Evolutionary conservation across 1,140 invertebrate genomes (phyloP), one percentile per base, ranked within the genome.

Genomic region (Aphidius gifuensis): DNA sequence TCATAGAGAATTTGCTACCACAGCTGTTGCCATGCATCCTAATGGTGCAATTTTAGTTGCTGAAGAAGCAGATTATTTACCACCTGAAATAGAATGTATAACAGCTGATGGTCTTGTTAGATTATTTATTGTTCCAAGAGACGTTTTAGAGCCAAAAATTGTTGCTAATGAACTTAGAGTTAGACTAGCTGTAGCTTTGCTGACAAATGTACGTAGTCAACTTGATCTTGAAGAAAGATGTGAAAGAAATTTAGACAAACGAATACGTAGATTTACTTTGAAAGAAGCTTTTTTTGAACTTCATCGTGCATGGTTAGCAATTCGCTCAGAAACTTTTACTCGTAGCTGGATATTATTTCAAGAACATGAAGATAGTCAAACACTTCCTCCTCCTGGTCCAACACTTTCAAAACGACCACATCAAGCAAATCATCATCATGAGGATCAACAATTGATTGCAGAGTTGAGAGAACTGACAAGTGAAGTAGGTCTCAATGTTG

Each of bases 221-320:
- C 48, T 62, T 23, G 55, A 60, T 51, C 54, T 60, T 23, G 47
- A 58, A n/a, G 49, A 55, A 3, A 57, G 39, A 11, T n/a, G 21
- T 66, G 65, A 38, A 68, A 57, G 64, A 43, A 57, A 67, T 32
- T 62, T 82, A 4, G 66, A 71, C 5, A 63, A 65, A 8, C 79
- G 74, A 45, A 59, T 84, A 8, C 69, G 61, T 8, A 69, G 66
- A 16, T 83, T 82, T 61, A 80, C 78, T 0, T 62, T 85, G 40
- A 83, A 83, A 58, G 82, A 83, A 48, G 82, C 81, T 0, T 84
- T 85, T 48, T 79, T 79, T 5, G 73, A 83, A 40, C 67, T 85
- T 0, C 82, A 85, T 65, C 69, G 76, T 32, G 79, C 83, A 0
- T 84, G 83, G 82, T 64, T 84, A 7, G 74, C 69, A 42, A 71